These are phyloP conservation scores for Tipula vernalis DNA, from an alignment of 2,888 invertebrate species.

Conservation along the genomic window DNA sequence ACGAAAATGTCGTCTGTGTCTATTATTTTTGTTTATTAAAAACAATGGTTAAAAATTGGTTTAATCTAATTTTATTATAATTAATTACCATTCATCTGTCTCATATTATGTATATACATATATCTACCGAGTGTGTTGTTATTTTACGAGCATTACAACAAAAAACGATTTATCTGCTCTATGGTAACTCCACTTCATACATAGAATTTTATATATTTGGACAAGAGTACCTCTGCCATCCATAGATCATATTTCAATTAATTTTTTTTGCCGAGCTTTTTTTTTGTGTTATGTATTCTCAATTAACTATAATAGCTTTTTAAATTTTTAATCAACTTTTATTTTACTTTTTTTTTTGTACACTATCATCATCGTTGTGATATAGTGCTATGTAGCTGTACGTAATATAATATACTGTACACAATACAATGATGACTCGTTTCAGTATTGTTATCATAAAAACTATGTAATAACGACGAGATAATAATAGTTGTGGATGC, in stretches of 20 bases:
- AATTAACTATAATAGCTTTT: conserved; percentile 4
- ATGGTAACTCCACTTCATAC: neutral
- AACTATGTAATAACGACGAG: neutral
- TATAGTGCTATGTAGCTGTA: neutral
- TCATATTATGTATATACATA: neutral
- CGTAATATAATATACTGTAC: neutral
- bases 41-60: neutral
- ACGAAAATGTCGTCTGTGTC: neutral
- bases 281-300: neutral
- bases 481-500: neutral
- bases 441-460: neutral
- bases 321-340: neutral
- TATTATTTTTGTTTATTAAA: neutral
- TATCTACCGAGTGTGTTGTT: too few species aligned
- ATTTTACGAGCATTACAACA: neutral
- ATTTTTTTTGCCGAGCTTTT: neutral
- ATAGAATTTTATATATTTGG: neutral
- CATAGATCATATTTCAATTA: neutral
- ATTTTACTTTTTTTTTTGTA: neutral
- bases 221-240: neutral
- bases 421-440: neutral
- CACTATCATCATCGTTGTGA: neutral
- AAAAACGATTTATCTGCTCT: neutral
- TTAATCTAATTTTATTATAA: neutral
- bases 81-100: neutral